Base-by-base conservation (phyloP, 1,140 invertebrate species). In the Pararge aegeria region DNA sequence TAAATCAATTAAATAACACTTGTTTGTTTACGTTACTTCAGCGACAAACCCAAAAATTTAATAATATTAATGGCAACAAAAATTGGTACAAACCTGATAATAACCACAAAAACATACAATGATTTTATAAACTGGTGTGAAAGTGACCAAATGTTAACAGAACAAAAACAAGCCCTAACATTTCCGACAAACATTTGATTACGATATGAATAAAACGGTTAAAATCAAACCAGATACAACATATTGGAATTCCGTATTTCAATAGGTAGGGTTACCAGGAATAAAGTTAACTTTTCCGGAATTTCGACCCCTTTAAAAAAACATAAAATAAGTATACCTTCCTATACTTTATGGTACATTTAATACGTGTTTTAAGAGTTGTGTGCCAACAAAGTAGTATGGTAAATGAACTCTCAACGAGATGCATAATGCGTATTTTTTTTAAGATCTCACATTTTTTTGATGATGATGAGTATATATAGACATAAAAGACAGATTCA, bases 151-250 rank as follows among this genome's bases (percentile, higher is more conserved):
- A 46, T 40, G 27, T 53, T 44, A 63, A 63, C 50, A 53, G 13
- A 56, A 57, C 21, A 50, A 50, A 20, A 52, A 55, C 29, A 59
- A 57, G 40, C 57, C 38, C 38, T 38, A 63, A 57, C 55, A 63
- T 48, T 57, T 53, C 19, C 38, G 18, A 57, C 55, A 62, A 62
- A 62, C 50, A 62, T 56, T 62, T 61, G 54, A 56, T 46, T 37
- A 62, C 54, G 29, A 52, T 55, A 61, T 57, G 48, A 63, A 48
- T 57, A 37, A 53, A 63, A 57, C 54, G 20, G 37, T 19, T 46
- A 29, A 38, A 44, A 62, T 55, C 44, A 54, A 46, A 61, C 58
- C 9, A 53, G 12, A 19, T 38, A 51, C 20, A 20, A 34, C 34
- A 53, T 21, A 27, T 29, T 5, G 20, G 13, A 27, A 29, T 49